phyloP scores from a whole-genome alignment of 2,797 vertebrate species.

The Scarus forsteni region DNA sequence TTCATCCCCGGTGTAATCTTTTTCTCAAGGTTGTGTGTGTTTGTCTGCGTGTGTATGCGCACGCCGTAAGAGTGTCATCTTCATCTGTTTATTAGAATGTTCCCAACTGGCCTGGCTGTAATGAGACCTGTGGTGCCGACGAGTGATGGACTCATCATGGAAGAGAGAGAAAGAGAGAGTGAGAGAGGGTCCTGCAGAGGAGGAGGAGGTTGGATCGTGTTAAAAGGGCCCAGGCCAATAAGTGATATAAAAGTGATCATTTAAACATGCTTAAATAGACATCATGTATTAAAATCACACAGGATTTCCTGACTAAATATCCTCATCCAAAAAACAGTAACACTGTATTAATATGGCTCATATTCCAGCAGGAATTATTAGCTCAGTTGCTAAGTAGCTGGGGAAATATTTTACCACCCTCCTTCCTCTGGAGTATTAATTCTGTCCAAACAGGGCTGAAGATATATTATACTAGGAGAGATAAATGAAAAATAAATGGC shows the following conservation, averaged over 20 bases:
- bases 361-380: constrained; percentile 59
- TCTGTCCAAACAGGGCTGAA: constrained; percentile 59
- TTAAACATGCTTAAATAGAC: constrained; percentile 8
- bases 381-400: constrained; percentile 45
- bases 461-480: constrained; percentile 50
- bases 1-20: constrained; percentile 62
- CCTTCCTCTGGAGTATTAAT: constrained; percentile 65
- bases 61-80: constrained; percentile 49
- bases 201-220: background rate
- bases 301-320: background rate
- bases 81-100: constrained; percentile 76
- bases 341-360: constrained; percentile 20
- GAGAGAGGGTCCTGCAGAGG: background rate
- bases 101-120: constrained; percentile 65
- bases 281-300: constrained; percentile 1
- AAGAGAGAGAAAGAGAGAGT: background rate
- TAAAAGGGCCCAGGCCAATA: constrained; percentile 5
- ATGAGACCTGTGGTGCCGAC: constrained; percentile 73
- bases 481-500: constrained; percentile 59
- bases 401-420: constrained; percentile 60
- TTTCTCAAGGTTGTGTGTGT: constrained; percentile 68
- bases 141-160: constrained; percentile 70
- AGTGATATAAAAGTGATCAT: background rate
- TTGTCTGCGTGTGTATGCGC: constrained; percentile 22
- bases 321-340: constrained; percentile 9